phyloP scores from a whole-genome alignment of 1,140 invertebrate genomes.

The Eumeta japonica region DNA sequence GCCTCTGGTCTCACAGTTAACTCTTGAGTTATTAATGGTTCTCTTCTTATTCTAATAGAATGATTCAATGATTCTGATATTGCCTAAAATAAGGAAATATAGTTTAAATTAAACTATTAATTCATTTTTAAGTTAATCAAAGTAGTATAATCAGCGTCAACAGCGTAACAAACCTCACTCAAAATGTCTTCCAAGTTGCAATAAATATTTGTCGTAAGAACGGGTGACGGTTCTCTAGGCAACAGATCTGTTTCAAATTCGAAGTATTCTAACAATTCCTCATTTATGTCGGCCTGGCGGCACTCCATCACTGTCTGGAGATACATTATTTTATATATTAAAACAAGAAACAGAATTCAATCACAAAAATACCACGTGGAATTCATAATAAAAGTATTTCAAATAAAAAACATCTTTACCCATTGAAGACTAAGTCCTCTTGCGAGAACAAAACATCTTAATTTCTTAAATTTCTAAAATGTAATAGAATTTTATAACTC shows the following conservation, averaged over 20 bases:
- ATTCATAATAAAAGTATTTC: constrained; percentile 10
- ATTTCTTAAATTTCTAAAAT: no score
- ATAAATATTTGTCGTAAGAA: constrained; percentile 36
- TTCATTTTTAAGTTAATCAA: no score
- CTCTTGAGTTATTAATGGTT: constrained; percentile 41
- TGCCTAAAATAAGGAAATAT: constrained; percentile 22
- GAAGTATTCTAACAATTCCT: constrained; percentile 26
- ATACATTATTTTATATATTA: no score
- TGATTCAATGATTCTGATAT: constrained; percentile 40
- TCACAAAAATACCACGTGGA: constrained; percentile 15
- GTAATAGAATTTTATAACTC: no score
- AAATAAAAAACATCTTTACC: constrained; percentile 29
- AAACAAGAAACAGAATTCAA: constrained; percentile 13
- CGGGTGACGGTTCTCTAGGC: constrained; percentile 18
- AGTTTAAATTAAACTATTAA: neutral
- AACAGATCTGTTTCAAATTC: neutral
- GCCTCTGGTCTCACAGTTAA: constrained; percentile 43
- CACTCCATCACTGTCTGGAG: constrained; percentile 53
- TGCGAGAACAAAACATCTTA: constrained; percentile 50
- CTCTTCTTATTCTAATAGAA: constrained; percentile 27
- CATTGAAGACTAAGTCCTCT: constrained; percentile 50
- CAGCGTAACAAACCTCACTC: constrained; percentile 44
- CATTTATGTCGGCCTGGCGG: constrained; percentile 42
- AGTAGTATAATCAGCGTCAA: no score
- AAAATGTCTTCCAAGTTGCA: constrained; percentile 52